Conservation (phyloP, 2,113 vertebrate species). For the Oriolus oriolus region DNA sequence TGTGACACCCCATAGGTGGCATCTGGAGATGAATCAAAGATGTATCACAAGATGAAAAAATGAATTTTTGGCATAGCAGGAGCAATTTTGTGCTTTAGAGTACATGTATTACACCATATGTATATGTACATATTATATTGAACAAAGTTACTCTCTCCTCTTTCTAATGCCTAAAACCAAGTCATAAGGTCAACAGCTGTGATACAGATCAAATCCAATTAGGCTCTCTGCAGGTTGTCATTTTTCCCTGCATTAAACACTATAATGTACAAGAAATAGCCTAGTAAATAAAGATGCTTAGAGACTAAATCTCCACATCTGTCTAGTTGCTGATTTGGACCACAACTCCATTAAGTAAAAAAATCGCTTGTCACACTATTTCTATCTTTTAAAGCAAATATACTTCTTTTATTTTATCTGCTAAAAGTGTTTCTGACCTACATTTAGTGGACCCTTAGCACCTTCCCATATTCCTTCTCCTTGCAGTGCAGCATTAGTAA, state of each 20-base stretch:
- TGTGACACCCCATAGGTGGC: accelerated
- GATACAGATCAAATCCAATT: background rate
- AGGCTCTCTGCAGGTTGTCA: background rate
- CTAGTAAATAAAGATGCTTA: background rate
- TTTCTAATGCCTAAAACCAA: background rate
- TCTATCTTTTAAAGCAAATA: background rate
- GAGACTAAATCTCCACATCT: background rate
- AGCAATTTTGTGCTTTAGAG: background rate
- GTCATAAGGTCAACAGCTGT: background rate
- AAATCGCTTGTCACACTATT: background rate
- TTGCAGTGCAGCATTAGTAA: background rate
- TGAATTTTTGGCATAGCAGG: background rate
- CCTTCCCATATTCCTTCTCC: background rate
- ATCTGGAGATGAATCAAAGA: background rate
- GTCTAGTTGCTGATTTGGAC: background rate
- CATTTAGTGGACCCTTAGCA: background rate
- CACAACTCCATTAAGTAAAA: background rate
- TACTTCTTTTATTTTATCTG: background rate
- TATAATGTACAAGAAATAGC: background rate
- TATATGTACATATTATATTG: accelerated
- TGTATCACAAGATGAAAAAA: background rate
- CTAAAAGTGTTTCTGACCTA: background rate
- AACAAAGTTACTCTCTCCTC: background rate
- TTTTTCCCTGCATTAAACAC: background rate
- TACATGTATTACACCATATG: accelerated